These are phyloP conservation scores for Folsomia candida DNA, from an alignment of 2,888 invertebrate genomes.

Conservation along the genomic window DNA sequence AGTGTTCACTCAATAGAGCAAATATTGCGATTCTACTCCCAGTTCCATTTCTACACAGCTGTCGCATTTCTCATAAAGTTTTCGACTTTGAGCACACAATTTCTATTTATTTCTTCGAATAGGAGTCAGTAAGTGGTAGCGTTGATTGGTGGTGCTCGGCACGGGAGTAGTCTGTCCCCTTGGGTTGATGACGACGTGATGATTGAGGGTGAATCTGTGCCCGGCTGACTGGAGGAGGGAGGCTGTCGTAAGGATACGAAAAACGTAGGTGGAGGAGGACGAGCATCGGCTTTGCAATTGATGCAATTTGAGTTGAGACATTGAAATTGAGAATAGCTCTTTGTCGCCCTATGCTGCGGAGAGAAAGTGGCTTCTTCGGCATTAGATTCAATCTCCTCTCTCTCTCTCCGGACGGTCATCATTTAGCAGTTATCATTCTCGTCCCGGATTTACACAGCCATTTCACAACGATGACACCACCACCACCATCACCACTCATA, in stretches of 20 bases:
- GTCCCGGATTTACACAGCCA: not conserved
- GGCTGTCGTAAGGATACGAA: not conserved
- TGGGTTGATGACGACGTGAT: not conserved
- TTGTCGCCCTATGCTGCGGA: not conserved
- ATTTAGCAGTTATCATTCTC: slow-evolving; percentile 6
- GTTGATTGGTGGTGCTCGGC: too few relatives aligned
- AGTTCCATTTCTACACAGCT: too few relatives aligned
- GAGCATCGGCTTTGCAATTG: not conserved
- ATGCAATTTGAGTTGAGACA: not conserved
- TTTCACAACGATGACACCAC: not conserved
- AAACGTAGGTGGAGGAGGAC: not conserved
- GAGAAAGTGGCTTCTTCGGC: not conserved
- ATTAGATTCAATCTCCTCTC: slow-evolving; percentile 1
- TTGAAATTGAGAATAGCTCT: not conserved
- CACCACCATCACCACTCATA: not conserved
- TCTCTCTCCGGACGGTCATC: not conserved
- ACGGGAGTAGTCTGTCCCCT: too few relatives aligned
- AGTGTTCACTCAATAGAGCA: too few relatives aligned
- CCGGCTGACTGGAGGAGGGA: not conserved
- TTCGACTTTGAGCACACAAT: too few relatives aligned
- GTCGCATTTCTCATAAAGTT: too few relatives aligned
- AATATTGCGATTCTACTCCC: too few relatives aligned
- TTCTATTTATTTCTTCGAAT: too few relatives aligned
- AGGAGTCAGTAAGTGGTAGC: too few relatives aligned
- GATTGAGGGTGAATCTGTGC: not conserved